Percentiles rank a stretch among this genome's conserved stretches.
Conservation (phyloP, 2,797 vertebrate genomes). For the Tokudaia tokunoshimensis region DNA sequence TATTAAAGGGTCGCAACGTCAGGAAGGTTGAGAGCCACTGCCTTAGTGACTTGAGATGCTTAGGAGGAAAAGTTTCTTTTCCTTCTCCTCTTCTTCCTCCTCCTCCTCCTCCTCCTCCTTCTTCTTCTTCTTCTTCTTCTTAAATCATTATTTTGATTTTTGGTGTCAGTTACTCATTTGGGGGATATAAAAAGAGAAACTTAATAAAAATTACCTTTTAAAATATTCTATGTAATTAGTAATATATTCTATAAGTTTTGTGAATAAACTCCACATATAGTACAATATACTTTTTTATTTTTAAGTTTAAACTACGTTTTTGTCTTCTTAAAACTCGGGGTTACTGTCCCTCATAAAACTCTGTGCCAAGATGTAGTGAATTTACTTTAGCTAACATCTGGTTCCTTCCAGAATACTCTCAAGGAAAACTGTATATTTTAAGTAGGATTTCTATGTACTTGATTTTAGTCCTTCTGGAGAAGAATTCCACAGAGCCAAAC, state of each 20-base stretch:
- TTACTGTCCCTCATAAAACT: conserved; percentile 5
- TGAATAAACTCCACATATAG: neutral
- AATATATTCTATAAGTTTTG: neutral
- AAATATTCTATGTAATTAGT: conserved; percentile 19
- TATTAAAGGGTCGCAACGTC: neutral
- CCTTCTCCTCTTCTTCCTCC: too few relatives aligned
- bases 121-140: too few relatives aligned
- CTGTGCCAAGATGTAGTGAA: neutral
- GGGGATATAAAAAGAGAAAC: neutral
- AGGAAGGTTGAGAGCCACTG: neutral
- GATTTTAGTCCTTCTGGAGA: conserved; percentile 33
- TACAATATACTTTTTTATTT: neutral
- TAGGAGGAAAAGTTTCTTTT: neutral
- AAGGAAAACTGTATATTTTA: conserved; percentile 28
- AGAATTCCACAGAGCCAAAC: neutral
- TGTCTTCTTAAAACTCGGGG: neutral
- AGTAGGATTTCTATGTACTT: neutral
- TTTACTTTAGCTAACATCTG: conserved; percentile 10
- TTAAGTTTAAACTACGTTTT: neutral
- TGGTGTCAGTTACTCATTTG: neutral
- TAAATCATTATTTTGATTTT: neutral
- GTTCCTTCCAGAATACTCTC: conserved; percentile 47
- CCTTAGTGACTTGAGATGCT: conserved; percentile 53
- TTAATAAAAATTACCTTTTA: neutral
- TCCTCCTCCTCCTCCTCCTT: rapidly evolving